Conservation (phyloP, 1,140 invertebrate species). For the Trichomalopsis sarcophagae region DNA sequence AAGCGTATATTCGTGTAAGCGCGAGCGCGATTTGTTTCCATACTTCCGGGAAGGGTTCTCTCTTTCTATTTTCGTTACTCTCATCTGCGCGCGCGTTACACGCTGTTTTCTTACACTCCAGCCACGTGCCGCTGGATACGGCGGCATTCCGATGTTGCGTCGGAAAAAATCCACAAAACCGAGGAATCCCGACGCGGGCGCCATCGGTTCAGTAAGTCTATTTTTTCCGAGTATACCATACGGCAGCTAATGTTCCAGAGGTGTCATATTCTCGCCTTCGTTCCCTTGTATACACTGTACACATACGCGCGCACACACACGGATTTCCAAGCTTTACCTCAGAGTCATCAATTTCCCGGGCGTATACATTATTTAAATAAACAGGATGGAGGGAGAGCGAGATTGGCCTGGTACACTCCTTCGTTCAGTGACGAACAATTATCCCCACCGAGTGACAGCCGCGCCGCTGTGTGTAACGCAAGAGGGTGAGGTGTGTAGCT, state of each 20-base stretch:
- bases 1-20: not conserved
- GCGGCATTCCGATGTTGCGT: not conserved
- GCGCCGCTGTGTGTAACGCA: slow-evolving; percentile 31
- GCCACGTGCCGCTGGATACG: not conserved
- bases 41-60: slow-evolving; percentile 29
- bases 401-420: slow-evolving; percentile 61
- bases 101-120: slow-evolving; percentile 22
- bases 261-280: slow-evolving; percentile 33
- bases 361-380: slow-evolving; percentile 74
- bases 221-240: not conserved
- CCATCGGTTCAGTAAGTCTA: not conserved
- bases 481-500: slow-evolving; percentile 27
- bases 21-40: slow-evolving; percentile 23
- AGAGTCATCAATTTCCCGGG: slow-evolving; percentile 71
- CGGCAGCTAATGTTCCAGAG: not conserved
- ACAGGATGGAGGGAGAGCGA: slow-evolving; percentile 64
- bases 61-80: slow-evolving; percentile 26
- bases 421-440: slow-evolving; percentile 72
- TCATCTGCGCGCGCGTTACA: not conserved
- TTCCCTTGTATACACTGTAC: not conserved
- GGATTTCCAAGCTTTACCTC: slow-evolving; percentile 68
- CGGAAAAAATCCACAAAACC: slow-evolving; percentile 2
- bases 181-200: not conserved
- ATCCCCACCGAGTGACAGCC: slow-evolving; percentile 62
- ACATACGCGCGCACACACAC: not conserved